Evolutionary conservation across 2,797 vertebrate genomes (phyloP), one percentile per base, ranked within the genome.

Genomic region (Sebastolobus altivelis): DNA sequence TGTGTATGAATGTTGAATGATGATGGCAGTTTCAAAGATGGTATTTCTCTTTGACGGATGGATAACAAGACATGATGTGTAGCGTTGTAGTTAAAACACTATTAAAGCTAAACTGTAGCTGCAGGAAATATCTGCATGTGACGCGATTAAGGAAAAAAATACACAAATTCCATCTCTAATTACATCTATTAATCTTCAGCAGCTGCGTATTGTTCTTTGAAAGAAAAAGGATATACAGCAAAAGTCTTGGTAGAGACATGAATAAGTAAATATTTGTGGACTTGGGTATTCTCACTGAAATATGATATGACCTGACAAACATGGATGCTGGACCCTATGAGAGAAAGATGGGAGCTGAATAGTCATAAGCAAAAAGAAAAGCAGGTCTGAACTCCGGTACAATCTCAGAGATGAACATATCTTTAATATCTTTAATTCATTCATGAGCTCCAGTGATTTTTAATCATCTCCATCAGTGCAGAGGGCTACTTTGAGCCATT

Each of bases 401-500:
- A 7, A 65, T 63, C 56, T 14, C 35, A 3, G 29, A 18, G 4
- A 70, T 22, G 4, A 60, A 27, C 4, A 55, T 6, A 54, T 1
- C 38, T 40, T 40, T 40, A 55, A 25, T 46, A 27, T 67, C 43
- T 75, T 38, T 38, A 63, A 79, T 84, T 72, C 67, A 31, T 74
- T 71, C 67, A 46, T 56, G 69, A 70, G 74, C 55, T 31, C 0
- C 2, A 68, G 43, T 75, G 70, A 76, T 76, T 84, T 71, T 13
- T 66, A 75, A 75, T 80, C 75, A 33, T 62, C 72, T 79, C 61
- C 13, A 18, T 56, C 68, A 59, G 40, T 65, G 73, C 70, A 72
- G 71, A 74, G 27, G 43, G 11, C 43, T 58, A 25, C 71, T 82
- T 81, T 12, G 0, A 80, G 65, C 84, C 58, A 54, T 85, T 84